Percentiles rank a stretch among this genome's conserved stretches.
Conservation (phyloP, 2,888 invertebrate genomes). For the Hypomecis punctinalis region DNA sequence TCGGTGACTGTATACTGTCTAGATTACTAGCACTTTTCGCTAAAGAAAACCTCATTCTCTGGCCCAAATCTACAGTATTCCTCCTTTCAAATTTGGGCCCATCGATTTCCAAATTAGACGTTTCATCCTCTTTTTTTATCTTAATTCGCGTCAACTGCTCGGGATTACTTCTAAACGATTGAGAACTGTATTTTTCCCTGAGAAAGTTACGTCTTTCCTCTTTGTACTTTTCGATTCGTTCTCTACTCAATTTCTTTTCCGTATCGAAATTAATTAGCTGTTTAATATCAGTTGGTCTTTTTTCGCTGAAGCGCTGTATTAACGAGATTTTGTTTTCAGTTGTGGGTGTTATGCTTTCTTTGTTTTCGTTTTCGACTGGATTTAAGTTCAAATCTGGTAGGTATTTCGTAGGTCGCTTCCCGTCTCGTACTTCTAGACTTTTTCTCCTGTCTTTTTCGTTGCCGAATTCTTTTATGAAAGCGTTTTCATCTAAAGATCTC, state of each 20-base stretch:
- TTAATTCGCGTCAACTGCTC: conserved; percentile 78
- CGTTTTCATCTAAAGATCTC: conserved; percentile 89
- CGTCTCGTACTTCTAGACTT: conserved; percentile 86
- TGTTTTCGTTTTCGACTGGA: conserved; percentile 59
- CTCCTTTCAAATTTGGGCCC: conserved; percentile 75
- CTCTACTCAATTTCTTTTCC: conserved; percentile 88
- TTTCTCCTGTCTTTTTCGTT: conserved; percentile 83
- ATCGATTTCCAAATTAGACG: conserved; percentile 51
- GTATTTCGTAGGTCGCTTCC: conserved; percentile 85
- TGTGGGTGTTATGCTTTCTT: conserved; percentile 83
- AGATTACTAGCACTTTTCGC: conserved; percentile 73
- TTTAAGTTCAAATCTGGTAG: conserved; percentile 77
- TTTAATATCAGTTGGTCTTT: conserved; percentile 64
- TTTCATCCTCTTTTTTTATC: conserved; percentile 64
- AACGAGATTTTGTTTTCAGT: conserved; percentile 86
- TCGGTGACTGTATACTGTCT: conserved; percentile 70
- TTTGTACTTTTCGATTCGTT: conserved; percentile 94
- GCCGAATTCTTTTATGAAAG: conserved; percentile 89
- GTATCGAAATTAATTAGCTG: conserved; percentile 72
- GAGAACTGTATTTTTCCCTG: conserved; percentile 93
- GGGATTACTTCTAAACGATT: conserved; percentile 89
- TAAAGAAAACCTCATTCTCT: conserved; percentile 73
- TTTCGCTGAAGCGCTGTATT: conserved; percentile 79
- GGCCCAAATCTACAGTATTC: conserved; percentile 79
- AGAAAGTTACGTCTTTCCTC: conserved; percentile 94